These are phyloP conservation scores for Pyrrhia umbra DNA, from an alignment of 2,888 invertebrate species.

Conservation along the genomic window DNA sequence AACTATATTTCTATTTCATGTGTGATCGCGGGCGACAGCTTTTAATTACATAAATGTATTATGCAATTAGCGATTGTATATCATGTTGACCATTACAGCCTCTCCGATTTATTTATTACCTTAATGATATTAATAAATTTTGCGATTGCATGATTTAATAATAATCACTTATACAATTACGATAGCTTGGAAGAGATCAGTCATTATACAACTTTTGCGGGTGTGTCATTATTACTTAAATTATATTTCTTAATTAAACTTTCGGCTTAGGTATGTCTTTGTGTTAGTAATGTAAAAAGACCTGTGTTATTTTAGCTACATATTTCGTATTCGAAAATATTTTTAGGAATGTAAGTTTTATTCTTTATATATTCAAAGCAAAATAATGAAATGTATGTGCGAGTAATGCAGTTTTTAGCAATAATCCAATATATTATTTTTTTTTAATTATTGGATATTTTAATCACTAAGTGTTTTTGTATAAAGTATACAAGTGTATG, in stretches of 20 bases:
- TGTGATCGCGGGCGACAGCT: not conserved
- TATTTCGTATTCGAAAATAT: conserved; percentile 41
- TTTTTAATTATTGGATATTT: conserved; percentile 20
- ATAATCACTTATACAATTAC: not conserved
- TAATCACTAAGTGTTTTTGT: conserved; percentile 9
- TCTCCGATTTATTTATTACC: not conserved
- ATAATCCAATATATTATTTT: conserved; percentile 16
- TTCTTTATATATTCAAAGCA: conserved; percentile 18
- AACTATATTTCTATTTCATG: too few species aligned
- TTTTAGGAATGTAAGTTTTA: conserved; percentile 19
- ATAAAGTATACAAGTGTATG: not conserved
- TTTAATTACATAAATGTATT: not conserved
- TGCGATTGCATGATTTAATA: conserved; percentile 15
- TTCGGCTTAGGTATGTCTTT: conserved; percentile 20
- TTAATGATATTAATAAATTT: not conserved
- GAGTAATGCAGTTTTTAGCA: conserved; percentile 34
- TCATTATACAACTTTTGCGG: conserved; percentile 16
- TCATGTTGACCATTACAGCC: not conserved
- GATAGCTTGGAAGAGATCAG: conserved; percentile 3
- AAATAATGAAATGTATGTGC: conserved; percentile 29
- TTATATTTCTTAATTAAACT: conserved; percentile 8
- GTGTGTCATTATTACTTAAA: conserved; percentile 20
- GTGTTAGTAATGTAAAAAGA: conserved; percentile 26
- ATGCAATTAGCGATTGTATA: conserved; percentile 3
- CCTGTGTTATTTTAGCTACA: conserved; percentile 26